A percentile compares a stretch with the other conserved stretches of the same genome.
Evolutionary conservation across 2,888 invertebrate genomes (phyloP).

Genomic region (Hydroisotoma schaefferi): DNA sequence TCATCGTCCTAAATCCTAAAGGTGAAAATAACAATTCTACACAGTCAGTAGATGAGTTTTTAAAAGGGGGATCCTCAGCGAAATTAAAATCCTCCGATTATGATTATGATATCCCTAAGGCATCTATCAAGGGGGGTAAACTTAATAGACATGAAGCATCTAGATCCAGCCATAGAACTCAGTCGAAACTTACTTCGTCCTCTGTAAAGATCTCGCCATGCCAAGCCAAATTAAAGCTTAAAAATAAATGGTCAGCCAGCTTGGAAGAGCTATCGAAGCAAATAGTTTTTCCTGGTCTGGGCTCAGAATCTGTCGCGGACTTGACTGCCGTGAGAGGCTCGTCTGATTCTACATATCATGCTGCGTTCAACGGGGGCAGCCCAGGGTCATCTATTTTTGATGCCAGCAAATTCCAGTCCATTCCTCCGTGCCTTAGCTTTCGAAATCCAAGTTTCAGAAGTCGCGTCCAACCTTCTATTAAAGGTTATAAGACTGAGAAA

Average conservation of each 20-base stretch:
- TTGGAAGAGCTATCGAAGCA: conserved; percentile 47
- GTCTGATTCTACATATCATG: background rate
- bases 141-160: conserved; percentile 32
- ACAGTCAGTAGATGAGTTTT: background rate
- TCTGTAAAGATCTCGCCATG: conserved; percentile 20
- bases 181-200: conserved; percentile 10
- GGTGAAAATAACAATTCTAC: conserved; percentile 4
- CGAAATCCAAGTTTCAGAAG: conserved; percentile 41
- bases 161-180: conserved; percentile 35
- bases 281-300: conserved; percentile 45
- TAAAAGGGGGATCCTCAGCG: background rate
- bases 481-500: too few species aligned
- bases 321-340: conserved; percentile 29
- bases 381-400: background rate
- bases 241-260: conserved; percentile 48
- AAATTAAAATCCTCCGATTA: background rate
- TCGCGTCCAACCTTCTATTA: conserved; percentile 21
- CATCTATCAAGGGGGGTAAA: conserved; percentile 16
- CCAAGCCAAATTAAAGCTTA: conserved; percentile 33
- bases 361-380: background rate
- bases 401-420: conserved; percentile 22
- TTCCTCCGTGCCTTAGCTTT: conserved; percentile 43
- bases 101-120: background rate
- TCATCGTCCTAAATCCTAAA: background rate
- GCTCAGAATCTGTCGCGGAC: conserved; percentile 41